Evolutionary conservation across 2,888 invertebrate genomes (phyloP), one percentile per base, ranked within the genome.

Genomic region (Macroteleia sp.): DNA sequence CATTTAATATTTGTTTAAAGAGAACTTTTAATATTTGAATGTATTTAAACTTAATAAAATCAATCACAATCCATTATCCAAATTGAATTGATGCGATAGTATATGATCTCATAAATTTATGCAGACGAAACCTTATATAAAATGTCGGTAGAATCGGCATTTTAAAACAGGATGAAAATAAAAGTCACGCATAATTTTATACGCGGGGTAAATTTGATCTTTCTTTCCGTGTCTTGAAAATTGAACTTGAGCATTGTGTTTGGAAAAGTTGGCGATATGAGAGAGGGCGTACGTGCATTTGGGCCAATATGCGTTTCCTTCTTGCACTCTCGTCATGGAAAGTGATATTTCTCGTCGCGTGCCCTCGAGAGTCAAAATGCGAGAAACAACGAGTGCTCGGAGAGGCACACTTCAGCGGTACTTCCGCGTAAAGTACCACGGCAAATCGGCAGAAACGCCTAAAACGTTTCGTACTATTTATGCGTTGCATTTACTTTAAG

Each of bases 401-500:
- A 87, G 82, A 83, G 82, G 81, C 81, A 77, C 83, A 82, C 82
- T 87, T 80, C 78, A 82, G 81, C 78, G 82, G 80, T 80, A 81
- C 84, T 84, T 76, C 62, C 64, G 81, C 82, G 83, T 80, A 69
- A 71, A 77, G 79, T 84, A 78, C 80, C 81, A 25, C 50, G 39
- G 59, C 67, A 80, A 57, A 81, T 82, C 77, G 80, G 70, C 82
- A 83, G 81, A 86, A 87, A 85, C 83, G 86, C 85, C 85, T 83
- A 82, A 84, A 87, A 87, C 84, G 82, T 83, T 82, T 82, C 83
- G 59, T 56, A 81, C 84, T 84, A 84, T 87, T 88, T 85, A 84
- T 83, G 84, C 81, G 67, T 56, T 48, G 67, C 67, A 77, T 77
- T 77, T 77, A 57, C 73, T 39, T 44, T 62, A 42, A 71, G 56